phyloP scores from a whole-genome alignment of 2,797 vertebrate genomes.

The Zalophus californianus region DNA sequence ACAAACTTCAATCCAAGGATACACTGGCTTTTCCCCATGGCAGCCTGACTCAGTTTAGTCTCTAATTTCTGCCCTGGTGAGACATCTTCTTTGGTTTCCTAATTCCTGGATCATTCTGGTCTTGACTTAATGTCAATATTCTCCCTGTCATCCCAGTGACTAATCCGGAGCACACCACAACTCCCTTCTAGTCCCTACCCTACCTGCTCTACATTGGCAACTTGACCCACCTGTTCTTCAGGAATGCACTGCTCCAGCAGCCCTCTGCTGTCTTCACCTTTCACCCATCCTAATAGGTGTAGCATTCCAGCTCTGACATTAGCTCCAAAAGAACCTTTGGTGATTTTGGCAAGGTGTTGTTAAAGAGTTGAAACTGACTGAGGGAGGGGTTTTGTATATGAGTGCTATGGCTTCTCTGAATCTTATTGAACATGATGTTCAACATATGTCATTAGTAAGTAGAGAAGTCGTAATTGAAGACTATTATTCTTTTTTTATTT shows the following conservation, averaged over 20 bases:
- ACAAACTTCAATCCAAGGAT: constrained; percentile 4
- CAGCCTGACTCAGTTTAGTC: constrained; percentile 20
- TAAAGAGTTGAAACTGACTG: constrained; percentile 28
- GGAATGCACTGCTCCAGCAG: background rate
- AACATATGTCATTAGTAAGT: constrained; percentile 4
- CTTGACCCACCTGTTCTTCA: constrained; percentile 55
- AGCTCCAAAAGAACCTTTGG: background rate
- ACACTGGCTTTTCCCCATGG: background rate
- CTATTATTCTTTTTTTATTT: background rate
- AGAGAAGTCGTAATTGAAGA: background rate
- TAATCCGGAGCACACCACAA: background rate
- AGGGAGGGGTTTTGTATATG: background rate
- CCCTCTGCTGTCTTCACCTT: background rate
- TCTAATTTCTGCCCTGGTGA: constrained; percentile 17
- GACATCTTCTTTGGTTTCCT: constrained; percentile 18
- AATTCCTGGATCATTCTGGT: constrained; percentile 46
- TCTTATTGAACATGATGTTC: constrained; percentile 1
- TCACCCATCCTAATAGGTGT: background rate
- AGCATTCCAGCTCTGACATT: background rate
- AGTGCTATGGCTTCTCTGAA: background rate
- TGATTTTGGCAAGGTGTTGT: constrained; percentile 25
- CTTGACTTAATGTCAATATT: constrained; percentile 37
- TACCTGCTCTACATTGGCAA: background rate
- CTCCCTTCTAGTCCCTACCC: background rate
- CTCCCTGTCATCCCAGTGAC: constrained; percentile 53